A percentile compares a stretch with the other conserved stretches of the same genome.
phyloP scores from a whole-genome alignment of 2,797 vertebrate species.

The Ctenopoma multispine region DNA sequence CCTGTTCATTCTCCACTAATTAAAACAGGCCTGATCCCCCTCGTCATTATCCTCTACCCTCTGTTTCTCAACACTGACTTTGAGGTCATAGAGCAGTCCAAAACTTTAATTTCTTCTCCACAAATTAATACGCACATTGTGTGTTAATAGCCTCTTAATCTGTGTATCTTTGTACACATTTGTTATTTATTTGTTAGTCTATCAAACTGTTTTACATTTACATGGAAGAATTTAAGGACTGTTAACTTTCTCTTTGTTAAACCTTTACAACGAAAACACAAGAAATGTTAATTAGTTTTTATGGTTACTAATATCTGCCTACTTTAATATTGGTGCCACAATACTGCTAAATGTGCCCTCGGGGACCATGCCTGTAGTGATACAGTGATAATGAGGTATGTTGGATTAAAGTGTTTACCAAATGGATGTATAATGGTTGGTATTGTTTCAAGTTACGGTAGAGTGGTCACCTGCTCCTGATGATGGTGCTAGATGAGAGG shows the following conservation, averaged over 20 bases:
- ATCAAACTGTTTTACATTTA: not conserved
- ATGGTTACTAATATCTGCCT: not conserved
- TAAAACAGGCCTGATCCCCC: constrained; percentile 43
- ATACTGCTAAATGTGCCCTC: not conserved
- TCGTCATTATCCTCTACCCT: constrained; percentile 36
- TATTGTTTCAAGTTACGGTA: not conserved
- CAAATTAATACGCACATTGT: constrained; percentile 3
- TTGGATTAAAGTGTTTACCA: constrained; percentile 17
- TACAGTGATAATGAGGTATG: constrained; percentile 10
- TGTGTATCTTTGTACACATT: not conserved
- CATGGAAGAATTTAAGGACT: not conserved
- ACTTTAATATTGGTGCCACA: not conserved
- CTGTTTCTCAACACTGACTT: constrained; percentile 32
- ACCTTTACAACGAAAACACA: not conserved
- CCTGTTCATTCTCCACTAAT: constrained; percentile 38
- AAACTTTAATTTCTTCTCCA: constrained; percentile 2
- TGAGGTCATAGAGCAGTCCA: constrained; percentile 28
- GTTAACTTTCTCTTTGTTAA: not conserved
- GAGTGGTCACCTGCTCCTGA: constrained; percentile 4
- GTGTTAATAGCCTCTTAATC: not conserved
- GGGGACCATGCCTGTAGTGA: not conserved
- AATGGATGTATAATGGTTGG: not conserved
- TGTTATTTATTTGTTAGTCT: not conserved
- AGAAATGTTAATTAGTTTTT: not conserved
- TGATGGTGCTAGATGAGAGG: not conserved